phyloP scores from a whole-genome alignment of 2,888 invertebrate species.

The Tubulanus polymorphus region DNA sequence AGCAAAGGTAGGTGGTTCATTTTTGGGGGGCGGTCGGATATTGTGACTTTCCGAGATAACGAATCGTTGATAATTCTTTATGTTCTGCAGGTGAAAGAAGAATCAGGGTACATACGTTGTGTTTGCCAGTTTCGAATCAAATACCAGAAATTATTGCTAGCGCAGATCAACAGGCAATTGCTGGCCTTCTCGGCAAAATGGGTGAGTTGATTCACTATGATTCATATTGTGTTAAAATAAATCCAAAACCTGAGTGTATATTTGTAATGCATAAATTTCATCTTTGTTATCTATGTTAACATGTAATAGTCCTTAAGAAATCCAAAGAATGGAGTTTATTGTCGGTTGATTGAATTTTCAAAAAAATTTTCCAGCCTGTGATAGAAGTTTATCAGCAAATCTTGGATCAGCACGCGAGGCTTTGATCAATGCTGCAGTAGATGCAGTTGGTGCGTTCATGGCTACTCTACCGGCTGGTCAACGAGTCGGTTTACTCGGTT shows the following conservation, averaged over 20 bases:
- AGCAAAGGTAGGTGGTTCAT: conserved; percentile 72
- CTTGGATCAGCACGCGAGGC: conserved; percentile 93
- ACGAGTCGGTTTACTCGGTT: conserved; percentile 64
- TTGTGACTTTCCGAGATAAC: too few species aligned
- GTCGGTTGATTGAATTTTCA: too few species aligned
- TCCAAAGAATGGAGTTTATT: too few species aligned
- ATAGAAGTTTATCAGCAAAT: conserved; percentile 79
- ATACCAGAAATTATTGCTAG: conserved; percentile 78
- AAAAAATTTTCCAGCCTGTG: conserved; percentile 73
- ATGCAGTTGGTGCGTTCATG: conserved; percentile 75
- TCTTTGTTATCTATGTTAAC: too few species aligned
- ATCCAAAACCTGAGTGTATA: too few species aligned
- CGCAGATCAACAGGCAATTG: conserved; percentile 91
- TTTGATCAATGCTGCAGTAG: conserved; percentile 89
- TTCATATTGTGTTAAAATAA: too few species aligned
- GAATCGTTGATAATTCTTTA: too few species aligned
- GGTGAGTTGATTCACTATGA: too few species aligned
- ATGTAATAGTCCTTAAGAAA: too few species aligned
- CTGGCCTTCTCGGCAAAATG: conserved; percentile 93
- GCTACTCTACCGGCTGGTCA: conserved; percentile 57
- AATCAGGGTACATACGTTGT: conserved; percentile 95
- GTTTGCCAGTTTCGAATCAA: conserved; percentile 82
- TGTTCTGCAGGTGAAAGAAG: conserved; percentile 74
- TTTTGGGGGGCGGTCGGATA: too few species aligned
- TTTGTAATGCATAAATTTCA: too few species aligned